A percentile compares a stretch with the other conserved stretches of the same genome.
Evolutionary conservation across 1,140 invertebrate species (phyloP).

Genomic region (Calycopis cecrops): DNA sequence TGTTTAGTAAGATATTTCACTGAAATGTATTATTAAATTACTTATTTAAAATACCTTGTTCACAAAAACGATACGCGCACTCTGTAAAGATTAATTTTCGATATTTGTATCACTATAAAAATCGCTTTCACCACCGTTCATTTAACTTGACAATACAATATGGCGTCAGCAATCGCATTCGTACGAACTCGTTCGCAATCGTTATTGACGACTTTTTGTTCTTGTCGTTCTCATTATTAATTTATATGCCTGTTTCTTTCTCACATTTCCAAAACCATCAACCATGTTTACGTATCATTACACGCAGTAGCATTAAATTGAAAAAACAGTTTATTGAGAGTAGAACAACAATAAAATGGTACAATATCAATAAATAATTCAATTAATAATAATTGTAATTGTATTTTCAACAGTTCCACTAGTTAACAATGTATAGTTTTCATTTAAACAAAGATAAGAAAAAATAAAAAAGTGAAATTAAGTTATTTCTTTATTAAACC

Average conservation of each 20-base stretch:
- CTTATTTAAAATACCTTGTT: background rate
- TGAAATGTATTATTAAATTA: background rate
- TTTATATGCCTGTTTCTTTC: conserved; percentile 12
- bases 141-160: conserved; percentile 66
- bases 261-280: no score
- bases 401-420: no score
- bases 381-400: no score
- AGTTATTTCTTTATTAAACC: no score
- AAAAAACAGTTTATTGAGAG: no score
- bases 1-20: conserved; percentile 16
- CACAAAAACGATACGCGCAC: conserved; percentile 14
- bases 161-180: conserved; percentile 35
- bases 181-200: background rate
- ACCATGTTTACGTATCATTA: no score
- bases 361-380: no score
- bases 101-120: conserved; percentile 35
- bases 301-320: no score
- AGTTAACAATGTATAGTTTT: no score
- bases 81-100: conserved; percentile 13
- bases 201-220: conserved; percentile 23
- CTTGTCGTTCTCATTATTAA: conserved; percentile 22
- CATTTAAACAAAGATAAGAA: no score
- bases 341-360: no score
- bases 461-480: no score
- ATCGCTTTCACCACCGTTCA: conserved; percentile 49